Percentiles rank a stretch among this genome's conserved stretches.
Conservation (phyloP, 2,113 vertebrate species). For the Halcyon malimbica region DNA sequence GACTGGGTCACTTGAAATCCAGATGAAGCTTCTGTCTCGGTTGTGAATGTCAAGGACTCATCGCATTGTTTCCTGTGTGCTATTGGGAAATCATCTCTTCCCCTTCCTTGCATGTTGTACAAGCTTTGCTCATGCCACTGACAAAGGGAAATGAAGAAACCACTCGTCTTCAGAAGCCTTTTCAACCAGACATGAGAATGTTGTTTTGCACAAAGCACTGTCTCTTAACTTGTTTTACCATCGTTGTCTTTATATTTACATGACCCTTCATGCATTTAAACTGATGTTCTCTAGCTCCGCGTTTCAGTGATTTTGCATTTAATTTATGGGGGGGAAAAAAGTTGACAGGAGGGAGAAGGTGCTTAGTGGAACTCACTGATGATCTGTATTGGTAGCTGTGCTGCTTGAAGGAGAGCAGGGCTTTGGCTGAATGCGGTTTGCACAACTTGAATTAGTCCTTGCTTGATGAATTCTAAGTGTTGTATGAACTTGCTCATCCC, state of each 20-base stretch:
- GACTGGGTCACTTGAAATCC: fast-evolving
- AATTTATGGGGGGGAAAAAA: not conserved
- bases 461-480: not conserved
- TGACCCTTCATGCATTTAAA: not conserved
- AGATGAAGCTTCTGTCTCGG: not conserved
- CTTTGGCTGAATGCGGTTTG: not conserved
- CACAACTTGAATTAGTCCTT: not conserved
- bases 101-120: not conserved
- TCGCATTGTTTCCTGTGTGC: fast-evolving
- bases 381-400: not conserved
- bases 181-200: not conserved
- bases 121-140: not conserved
- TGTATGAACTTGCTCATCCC: not conserved
- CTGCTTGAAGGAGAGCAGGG: not conserved
- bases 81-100: not conserved
- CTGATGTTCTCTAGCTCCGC: not conserved
- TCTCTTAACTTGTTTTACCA: not conserved
- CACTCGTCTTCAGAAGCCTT: not conserved
- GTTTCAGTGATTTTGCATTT: not conserved
- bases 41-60: not conserved
- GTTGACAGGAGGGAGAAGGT: not conserved
- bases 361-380: not conserved
- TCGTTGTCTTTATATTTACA: not conserved
- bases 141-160: not conserved
- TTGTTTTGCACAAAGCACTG: not conserved